Percentiles rank a stretch among this genome's conserved stretches.
Conservation (phyloP, 2,888 invertebrate genomes). For the Microplitis manilae region DNA sequence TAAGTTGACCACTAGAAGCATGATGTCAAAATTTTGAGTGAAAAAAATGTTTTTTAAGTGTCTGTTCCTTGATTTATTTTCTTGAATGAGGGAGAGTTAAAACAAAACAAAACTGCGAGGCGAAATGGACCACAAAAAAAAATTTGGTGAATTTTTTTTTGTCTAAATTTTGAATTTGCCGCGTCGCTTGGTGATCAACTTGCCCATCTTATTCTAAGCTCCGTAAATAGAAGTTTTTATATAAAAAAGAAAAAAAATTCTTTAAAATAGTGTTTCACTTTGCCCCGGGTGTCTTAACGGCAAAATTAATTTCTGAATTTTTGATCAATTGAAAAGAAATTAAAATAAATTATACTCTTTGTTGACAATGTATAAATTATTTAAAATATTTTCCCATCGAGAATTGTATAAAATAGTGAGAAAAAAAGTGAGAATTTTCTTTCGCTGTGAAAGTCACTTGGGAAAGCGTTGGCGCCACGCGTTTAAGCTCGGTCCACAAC, state of each 20-base stretch:
- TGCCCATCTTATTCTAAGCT: not conserved
- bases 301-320: not conserved
- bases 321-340: not conserved
- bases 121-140: too few species aligned
- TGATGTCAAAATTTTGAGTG: too few species aligned
- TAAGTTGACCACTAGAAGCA: too few species aligned
- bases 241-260: not conserved
- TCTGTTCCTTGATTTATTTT: too few species aligned
- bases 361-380: not conserved
- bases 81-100: too few species aligned
- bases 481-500: constrained; percentile 51
- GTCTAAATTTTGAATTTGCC: too few species aligned
- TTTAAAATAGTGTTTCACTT: not conserved
- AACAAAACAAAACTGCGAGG: too few species aligned
- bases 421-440: constrained; percentile 10
- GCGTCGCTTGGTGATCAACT: too few species aligned
- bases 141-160: too few species aligned
- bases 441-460: constrained; percentile 59
- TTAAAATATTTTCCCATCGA: not conserved
- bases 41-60: too few species aligned
- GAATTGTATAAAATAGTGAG: not conserved
- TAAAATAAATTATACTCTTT: not conserved
- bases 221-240: not conserved
- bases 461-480: constrained; percentile 58
- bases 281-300: too few species aligned